Conservation (phyloP, 2,888 invertebrate species). For the Ptilodon capucinus region DNA sequence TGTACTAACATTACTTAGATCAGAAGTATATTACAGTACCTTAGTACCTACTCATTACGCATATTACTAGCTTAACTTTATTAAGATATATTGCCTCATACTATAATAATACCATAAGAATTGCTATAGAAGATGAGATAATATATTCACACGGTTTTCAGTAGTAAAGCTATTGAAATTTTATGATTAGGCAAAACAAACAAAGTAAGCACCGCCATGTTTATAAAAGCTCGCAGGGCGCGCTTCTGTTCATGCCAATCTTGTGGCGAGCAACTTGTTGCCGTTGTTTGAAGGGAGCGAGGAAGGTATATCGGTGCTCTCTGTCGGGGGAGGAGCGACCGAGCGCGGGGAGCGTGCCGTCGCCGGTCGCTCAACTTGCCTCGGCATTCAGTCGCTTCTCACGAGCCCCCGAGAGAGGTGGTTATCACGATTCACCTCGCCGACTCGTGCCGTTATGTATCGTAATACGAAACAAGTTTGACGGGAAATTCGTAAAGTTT, state of each 20-base stretch:
- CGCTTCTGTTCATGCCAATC: slow-evolving; percentile 82
- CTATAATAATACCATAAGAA: too few relatives aligned
- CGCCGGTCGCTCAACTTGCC: slow-evolving; percentile 73
- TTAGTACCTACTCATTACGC: not conserved
- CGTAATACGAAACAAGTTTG: slow-evolving; percentile 81
- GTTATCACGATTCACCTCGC: slow-evolving; percentile 44
- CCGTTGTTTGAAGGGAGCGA: slow-evolving; percentile 68
- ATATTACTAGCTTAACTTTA: too few relatives aligned
- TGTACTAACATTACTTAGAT: too few relatives aligned
- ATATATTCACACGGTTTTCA: slow-evolving; percentile 53
- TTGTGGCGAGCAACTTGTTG: slow-evolving; percentile 80
- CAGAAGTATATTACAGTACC: too few relatives aligned
- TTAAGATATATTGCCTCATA: too few relatives aligned
- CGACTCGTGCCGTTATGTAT: slow-evolving; percentile 74
- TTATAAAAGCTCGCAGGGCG: slow-evolving; percentile 81
- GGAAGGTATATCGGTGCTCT: slow-evolving; percentile 59
- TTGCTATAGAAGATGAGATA: not conserved
- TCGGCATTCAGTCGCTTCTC: slow-evolving; percentile 67
- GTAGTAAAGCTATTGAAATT: slow-evolving; percentile 64
- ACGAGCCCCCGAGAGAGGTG: slow-evolving; percentile 55
- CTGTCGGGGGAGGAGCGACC: slow-evolving; percentile 76
- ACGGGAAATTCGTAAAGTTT: slow-evolving; percentile 80
- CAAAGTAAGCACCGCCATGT: slow-evolving; percentile 78
- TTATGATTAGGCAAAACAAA: slow-evolving; percentile 79
- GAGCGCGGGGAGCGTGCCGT: slow-evolving; percentile 70